Evolutionary conservation across 2,888 invertebrate genomes (phyloP), one percentile per base, ranked within the genome.

Genomic region (Sicus ferrugineus): DNA sequence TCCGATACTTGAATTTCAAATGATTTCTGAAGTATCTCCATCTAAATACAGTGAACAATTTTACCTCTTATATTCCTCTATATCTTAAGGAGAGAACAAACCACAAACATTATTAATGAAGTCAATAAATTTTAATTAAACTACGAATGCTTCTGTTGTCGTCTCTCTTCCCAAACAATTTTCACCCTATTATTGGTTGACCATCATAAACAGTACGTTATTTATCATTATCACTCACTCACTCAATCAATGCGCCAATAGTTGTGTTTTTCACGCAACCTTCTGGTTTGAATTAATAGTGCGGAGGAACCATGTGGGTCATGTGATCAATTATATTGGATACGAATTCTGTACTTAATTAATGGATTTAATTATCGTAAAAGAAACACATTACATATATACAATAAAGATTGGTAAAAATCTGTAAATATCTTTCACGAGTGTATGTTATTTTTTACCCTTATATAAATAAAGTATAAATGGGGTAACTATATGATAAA

Each of bases 51-150:
- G 38, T 14, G 9, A 14, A n/a, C n/a, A n/a, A n/a, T n/a, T n/a
- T n/a, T n/a, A n/a, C n/a, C n/a, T n/a, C n/a, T n/a, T n/a, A n/a
- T n/a, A n/a, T n/a, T n/a, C n/a, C n/a, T n/a, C n/a, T n/a, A n/a
- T n/a, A n/a, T n/a, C n/a, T n/a, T n/a, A n/a, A n/a, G n/a, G n/a
- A 38, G 38, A 38, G 14, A 9, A 38, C 7, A 9, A 9, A 38
- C 38, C 38, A 38, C 38, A 38, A 38, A 7, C 38, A 14, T 14
- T 7, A 38, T 14, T 9, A 38, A 61, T 21, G 31, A 48, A 66
- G 66, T 66, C 56, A 56, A 56, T 66, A 56, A 66, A 66, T 66
- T 66, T 66, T 58, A 66, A 66, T 66, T 66, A 56, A 66, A 66
- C 58, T 56, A 34, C 34, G 34, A 64, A 50, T 64, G 28, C 31